Conservation (phyloP, 2,888 invertebrate species). For the Aromia moschata region DNA sequence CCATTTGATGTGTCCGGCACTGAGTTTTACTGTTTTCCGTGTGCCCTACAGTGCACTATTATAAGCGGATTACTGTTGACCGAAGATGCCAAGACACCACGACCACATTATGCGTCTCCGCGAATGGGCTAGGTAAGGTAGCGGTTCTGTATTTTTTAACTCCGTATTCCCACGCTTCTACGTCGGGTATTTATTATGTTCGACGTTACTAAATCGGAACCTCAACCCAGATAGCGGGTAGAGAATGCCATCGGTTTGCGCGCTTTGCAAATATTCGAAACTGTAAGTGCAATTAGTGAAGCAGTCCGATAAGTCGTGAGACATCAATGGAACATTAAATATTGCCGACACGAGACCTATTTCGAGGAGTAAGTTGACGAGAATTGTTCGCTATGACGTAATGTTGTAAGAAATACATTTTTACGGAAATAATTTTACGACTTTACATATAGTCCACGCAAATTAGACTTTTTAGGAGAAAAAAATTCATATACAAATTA, state of each 20-base stretch:
- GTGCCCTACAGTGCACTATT: too few species aligned
- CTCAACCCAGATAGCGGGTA: neutral
- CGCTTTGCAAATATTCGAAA: neutral
- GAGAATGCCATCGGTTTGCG: neutral
- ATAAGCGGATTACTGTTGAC: too few species aligned
- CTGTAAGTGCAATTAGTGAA: neutral
- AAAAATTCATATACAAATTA: too few species aligned
- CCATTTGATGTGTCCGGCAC: too few species aligned
- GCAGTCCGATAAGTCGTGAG: neutral
- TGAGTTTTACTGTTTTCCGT: too few species aligned
- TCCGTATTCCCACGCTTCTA: neutral
- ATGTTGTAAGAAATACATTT: too few species aligned
- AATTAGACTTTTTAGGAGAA: too few species aligned
- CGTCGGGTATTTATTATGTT: neutral
- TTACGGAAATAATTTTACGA: too few species aligned
- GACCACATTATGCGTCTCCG: too few species aligned
- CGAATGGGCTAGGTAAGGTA: neutral
- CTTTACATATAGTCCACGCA: too few species aligned
- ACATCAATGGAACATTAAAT: conserved; percentile 1
- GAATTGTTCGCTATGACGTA: too few species aligned
- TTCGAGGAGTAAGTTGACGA: neutral
- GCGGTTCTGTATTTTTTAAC: neutral
- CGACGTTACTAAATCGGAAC: neutral
- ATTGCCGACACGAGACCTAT: neutral
- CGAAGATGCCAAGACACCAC: too few species aligned